A percentile compares a stretch with the other conserved stretches of the same genome.
These are phyloP conservation scores for Mormoops blainvillei DNA, from an alignment of 2,113 vertebrate species.

Conservation along the genomic window DNA sequence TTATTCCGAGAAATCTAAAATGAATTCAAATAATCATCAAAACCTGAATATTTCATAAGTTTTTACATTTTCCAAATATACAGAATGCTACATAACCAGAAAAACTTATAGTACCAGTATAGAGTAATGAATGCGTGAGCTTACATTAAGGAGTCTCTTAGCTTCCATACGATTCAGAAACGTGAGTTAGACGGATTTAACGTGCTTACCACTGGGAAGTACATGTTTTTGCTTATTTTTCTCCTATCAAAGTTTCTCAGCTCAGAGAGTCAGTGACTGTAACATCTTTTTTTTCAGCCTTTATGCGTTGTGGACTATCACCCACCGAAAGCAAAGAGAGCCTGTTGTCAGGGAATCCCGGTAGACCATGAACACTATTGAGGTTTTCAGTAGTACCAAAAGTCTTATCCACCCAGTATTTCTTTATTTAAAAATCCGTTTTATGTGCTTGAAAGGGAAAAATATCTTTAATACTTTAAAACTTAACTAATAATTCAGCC, in stretches of 20 bases:
- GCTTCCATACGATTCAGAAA: conserved; percentile 40
- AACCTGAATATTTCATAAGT: conserved; percentile 25
- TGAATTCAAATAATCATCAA: conserved; percentile 20
- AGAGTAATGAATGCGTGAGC: not conserved
- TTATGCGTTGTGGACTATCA: not conserved
- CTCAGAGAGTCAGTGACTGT: conserved; percentile 28
- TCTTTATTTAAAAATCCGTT: not conserved
- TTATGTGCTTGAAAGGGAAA: not conserved
- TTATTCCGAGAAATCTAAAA: conserved; percentile 30
- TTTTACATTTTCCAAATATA: conserved; percentile 11
- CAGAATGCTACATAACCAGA: not conserved
- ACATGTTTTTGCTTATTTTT: not conserved
- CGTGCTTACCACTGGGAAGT: conserved; percentile 4
- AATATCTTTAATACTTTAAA: not conserved
- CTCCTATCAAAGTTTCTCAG: not conserved
- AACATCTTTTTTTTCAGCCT: not conserved
- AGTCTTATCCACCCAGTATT: not conserved
- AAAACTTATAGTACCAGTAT: not conserved
- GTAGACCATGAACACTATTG: not conserved
- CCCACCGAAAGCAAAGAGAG: not conserved
- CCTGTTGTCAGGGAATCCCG: not conserved
- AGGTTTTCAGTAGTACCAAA: not conserved
- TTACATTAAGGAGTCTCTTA: conserved; percentile 22
- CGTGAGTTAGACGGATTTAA: not conserved
- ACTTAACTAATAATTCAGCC: not conserved